A percentile compares a stretch with the other conserved stretches of the same genome.
phyloP scores from a whole-genome alignment of 1,140 invertebrate species.

The Sminthurides bifidus region DNA sequence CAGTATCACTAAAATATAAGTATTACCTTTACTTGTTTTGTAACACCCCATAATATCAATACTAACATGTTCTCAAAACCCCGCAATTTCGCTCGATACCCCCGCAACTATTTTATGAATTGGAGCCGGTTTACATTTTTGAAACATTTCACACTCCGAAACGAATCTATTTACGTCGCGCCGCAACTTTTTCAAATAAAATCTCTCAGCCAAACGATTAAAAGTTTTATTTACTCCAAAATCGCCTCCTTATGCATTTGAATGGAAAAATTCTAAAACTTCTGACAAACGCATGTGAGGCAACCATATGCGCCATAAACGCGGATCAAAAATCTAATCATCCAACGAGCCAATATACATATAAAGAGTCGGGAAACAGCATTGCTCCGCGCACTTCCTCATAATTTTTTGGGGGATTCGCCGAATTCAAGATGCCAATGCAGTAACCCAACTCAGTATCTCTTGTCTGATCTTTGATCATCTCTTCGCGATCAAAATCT shows the following conservation, averaged over 20 bases:
- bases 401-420: no score
- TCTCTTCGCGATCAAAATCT: not conserved
- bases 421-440: no score
- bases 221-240: conserved; percentile 7
- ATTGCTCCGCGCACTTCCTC: no score
- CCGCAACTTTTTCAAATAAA: conserved; percentile 34
- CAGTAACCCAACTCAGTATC: no score
- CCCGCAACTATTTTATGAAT: not conserved
- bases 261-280: conserved; percentile 2
- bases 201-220: not conserved
- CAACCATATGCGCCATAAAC: conserved; percentile 1
- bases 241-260: not conserved
- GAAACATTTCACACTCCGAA: not conserved
- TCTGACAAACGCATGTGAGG: not conserved
- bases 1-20: conserved; percentile 19
- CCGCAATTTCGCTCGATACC: not conserved
- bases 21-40: no score
- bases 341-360: not conserved
- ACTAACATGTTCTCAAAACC: conserved; percentile 22
- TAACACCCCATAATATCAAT: no score
- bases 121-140: not conserved
- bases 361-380: not conserved
- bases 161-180: conserved; percentile 21
- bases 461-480: not conserved
- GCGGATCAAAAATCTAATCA: not conserved